A percentile compares a stretch with the other conserved stretches of the same genome.
phyloP scores from a whole-genome alignment of 2,113 vertebrate species.

The Papio anubis region DNA sequence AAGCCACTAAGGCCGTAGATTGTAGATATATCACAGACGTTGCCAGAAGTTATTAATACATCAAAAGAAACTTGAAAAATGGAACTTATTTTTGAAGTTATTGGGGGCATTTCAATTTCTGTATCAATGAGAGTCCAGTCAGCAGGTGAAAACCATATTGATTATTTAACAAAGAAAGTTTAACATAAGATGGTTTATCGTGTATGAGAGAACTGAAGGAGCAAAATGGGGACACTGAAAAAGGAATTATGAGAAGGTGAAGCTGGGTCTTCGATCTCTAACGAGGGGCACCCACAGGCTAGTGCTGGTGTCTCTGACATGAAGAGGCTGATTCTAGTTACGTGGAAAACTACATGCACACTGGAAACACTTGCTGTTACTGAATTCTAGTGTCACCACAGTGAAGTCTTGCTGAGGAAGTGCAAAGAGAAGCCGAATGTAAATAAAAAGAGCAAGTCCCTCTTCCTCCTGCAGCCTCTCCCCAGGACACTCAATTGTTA shows the following conservation, averaged over 20 bases:
- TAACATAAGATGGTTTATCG: background rate
- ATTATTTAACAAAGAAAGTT: background rate
- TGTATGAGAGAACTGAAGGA: background rate
- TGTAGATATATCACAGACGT: background rate
- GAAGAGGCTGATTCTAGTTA: background rate
- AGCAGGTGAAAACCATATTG: background rate
- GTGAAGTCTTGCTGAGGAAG: background rate
- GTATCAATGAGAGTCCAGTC: background rate
- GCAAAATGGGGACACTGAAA: background rate
- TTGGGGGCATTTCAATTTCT: background rate
- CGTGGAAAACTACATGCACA: background rate
- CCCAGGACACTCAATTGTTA: background rate
- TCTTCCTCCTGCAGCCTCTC: background rate
- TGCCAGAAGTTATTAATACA: background rate
- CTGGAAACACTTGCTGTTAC: background rate
- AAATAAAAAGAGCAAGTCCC: background rate
- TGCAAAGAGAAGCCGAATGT: background rate
- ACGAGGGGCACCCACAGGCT: background rate
- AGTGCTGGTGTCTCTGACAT: background rate
- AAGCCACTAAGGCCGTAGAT: background rate
- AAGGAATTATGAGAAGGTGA: background rate
- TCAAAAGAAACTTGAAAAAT: constrained; percentile 31
- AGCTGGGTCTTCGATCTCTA: background rate
- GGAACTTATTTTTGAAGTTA: background rate
- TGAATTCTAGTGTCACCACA: background rate